phyloP scores from a whole-genome alignment of 2,888 invertebrate species.

The Megastigmus dorsalis region DNA sequence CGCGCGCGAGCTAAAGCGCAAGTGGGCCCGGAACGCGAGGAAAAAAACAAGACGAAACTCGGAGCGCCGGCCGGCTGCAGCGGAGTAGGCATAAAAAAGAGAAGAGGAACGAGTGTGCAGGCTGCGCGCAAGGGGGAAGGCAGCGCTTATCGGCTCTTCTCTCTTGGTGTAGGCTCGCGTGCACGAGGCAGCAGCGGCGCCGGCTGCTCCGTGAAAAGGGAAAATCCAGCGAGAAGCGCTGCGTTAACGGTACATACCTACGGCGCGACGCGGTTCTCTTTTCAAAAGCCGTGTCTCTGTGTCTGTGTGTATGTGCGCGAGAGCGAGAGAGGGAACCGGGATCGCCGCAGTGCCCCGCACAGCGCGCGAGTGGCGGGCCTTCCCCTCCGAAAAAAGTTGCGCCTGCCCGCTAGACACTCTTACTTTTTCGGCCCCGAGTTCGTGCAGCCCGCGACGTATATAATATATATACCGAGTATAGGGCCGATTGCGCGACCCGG shows the following conservation, averaged over 20 bases:
- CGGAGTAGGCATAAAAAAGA: neutral
- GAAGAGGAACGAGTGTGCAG: neutral
- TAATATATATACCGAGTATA: no score
- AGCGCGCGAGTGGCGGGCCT: neutral
- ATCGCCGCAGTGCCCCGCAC: neutral
- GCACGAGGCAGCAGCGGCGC: neutral
- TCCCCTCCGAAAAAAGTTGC: no score
- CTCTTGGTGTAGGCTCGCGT: no score
- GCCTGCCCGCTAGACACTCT: constrained; percentile 39
- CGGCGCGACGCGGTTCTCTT: neutral
- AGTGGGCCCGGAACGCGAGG: constrained; percentile 1
- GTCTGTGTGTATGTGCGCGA: neutral
- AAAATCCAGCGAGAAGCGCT: constrained; percentile 28
- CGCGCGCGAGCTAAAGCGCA: constrained; percentile 10
- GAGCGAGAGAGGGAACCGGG: neutral
- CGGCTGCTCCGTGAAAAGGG: constrained; percentile 43
- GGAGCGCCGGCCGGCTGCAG: neutral
- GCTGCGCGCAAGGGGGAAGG: no score
- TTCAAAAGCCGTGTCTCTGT: constrained; percentile 21
- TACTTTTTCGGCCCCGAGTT: constrained; percentile 51
- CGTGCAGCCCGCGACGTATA: neutral
- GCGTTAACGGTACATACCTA: constrained; percentile 33
- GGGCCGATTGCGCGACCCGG: neutral
- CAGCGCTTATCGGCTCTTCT: neutral
- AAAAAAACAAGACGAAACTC: neutral